These are phyloP conservation scores for Manis pentadactyla DNA, from an alignment of 2,797 vertebrate species.

Conservation along the genomic window DNA sequence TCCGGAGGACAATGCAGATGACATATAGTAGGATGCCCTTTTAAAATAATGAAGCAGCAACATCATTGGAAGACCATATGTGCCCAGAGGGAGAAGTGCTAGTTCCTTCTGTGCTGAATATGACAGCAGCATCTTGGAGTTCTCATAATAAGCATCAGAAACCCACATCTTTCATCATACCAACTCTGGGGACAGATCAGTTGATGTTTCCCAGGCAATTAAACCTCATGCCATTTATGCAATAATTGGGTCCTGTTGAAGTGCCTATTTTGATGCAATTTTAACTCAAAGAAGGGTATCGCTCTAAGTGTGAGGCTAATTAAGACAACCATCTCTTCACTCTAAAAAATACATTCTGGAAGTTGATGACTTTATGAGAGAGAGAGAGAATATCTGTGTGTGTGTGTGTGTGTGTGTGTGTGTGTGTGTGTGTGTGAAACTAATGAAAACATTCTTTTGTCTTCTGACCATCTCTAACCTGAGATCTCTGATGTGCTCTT, in stretches of 20 bases:
- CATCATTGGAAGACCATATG: not conserved
- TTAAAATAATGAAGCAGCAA: slow-evolving; percentile 30
- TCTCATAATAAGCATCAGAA: not conserved
- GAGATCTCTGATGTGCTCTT: not conserved
- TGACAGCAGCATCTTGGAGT: rapidly evolving
- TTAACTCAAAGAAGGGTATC: slow-evolving; percentile 44
- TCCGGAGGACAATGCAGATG: slow-evolving; percentile 10
- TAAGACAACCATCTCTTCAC: not conserved
- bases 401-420: not conserved
- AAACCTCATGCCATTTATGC: not conserved
- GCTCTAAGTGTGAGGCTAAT: not conserved
- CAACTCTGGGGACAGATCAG: not conserved
- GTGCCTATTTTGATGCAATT: slow-evolving; percentile 43
- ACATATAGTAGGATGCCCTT: not conserved
- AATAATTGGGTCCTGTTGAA: not conserved
- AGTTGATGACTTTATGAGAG: not conserved
- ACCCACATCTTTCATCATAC: rapidly evolving
- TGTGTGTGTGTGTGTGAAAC: not conserved
- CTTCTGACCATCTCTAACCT: not conserved
- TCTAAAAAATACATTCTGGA: not conserved
- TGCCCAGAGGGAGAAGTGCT: not conserved
- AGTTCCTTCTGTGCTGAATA: not conserved
- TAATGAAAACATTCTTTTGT: not conserved
- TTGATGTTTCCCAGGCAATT: not conserved
- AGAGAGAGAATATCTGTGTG: no score